phyloP scores from a whole-genome alignment of 2,888 invertebrate genomes.

The Parascotia fuliginaria region DNA sequence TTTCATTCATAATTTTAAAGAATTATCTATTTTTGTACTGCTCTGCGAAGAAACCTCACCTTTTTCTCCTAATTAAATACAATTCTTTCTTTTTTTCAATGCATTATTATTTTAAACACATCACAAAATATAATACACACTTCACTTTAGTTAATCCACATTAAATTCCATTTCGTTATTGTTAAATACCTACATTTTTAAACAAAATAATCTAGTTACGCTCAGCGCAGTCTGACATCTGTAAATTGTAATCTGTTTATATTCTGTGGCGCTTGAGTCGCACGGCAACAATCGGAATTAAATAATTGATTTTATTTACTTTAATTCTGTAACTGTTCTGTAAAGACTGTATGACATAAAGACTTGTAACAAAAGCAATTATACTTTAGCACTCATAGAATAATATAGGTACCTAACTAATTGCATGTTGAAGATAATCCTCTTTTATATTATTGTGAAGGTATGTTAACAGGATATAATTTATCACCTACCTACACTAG shows the following conservation, averaged over 20 bases:
- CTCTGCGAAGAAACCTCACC: not conserved
- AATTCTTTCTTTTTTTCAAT: no score
- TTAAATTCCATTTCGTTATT: constrained; percentile 6
- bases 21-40: not conserved
- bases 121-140: constrained; percentile 28
- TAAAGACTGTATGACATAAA: no score
- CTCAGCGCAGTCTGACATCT: not conserved
- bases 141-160: not conserved
- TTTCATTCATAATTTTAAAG: not conserved
- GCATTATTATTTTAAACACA: constrained; percentile 14
- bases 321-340: not conserved
- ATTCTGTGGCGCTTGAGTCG: constrained; percentile 38
- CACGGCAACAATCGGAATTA: constrained; percentile 35
- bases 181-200: constrained; percentile 37
- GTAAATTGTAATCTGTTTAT: not conserved
- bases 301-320: constrained; percentile 37
- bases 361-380: no score
- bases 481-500: no score
- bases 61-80: no score
- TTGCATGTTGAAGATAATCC: no score
- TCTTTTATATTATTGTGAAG: no score
- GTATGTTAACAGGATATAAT: no score
- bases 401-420: no score
- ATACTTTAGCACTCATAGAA: no score
- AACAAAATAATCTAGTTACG: constrained; percentile 16